phyloP scores from a whole-genome alignment of 2,888 invertebrate genomes.

The Melinopterus prodromus region DNA sequence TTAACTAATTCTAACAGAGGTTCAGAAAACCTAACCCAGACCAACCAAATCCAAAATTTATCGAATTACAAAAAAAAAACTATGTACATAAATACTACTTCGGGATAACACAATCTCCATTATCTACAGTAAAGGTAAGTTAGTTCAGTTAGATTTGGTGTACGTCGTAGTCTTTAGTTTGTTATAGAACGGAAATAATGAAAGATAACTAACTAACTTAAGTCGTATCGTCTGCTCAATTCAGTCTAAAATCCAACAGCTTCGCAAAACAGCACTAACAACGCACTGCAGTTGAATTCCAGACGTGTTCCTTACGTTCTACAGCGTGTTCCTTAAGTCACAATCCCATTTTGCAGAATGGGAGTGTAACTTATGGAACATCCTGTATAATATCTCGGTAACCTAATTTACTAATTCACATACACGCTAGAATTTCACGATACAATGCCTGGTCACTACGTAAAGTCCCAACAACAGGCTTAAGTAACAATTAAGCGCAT shows the following conservation, averaged over 20 bases:
- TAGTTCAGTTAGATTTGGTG: background rate
- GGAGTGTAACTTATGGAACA: background rate
- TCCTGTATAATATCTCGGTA: constrained; percentile 20
- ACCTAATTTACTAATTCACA: constrained; percentile 29
- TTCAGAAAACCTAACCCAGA: background rate
- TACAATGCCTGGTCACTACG: constrained; percentile 30
- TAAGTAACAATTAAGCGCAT: background rate
- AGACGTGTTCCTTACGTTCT: background rate
- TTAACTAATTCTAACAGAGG: background rate
- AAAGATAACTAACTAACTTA: background rate
- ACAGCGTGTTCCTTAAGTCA: background rate
- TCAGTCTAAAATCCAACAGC: background rate
- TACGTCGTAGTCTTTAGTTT: background rate
- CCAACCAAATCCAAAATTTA: background rate
- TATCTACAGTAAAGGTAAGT: background rate
- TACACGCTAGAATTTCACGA: constrained; percentile 22
- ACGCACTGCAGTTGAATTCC: background rate
- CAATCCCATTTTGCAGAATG: background rate
- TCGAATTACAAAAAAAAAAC: background rate
- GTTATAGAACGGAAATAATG: background rate
- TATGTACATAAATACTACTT: background rate
- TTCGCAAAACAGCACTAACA: too few relatives aligned
- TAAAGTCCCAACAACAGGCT: background rate
- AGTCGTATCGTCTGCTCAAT: background rate
- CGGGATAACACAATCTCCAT: background rate